A percentile compares a stretch with the other conserved stretches of the same genome.
Evolutionary conservation across 2,113 vertebrate genomes (phyloP).

Genomic region (Noctilio leporinus): DNA sequence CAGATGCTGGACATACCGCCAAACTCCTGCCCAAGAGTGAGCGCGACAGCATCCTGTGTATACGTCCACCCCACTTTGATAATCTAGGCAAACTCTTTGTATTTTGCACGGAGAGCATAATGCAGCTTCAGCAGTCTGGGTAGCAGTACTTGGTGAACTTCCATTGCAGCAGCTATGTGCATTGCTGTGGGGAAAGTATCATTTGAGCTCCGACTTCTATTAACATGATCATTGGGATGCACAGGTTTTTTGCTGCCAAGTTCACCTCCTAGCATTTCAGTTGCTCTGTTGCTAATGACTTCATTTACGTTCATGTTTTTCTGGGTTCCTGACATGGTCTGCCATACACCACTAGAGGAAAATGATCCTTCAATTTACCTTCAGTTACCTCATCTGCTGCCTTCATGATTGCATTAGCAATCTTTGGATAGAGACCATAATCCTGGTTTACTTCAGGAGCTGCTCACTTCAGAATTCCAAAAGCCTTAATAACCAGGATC

Average conservation of each 20-base stretch:
- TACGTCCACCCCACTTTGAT: slow-evolving; percentile 99
- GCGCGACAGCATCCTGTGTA: slow-evolving; percentile 97
- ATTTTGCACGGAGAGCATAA: slow-evolving; percentile 87
- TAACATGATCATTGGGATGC: slow-evolving; percentile 97
- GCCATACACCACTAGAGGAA: slow-evolving; percentile 98
- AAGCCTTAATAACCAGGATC: slow-evolving; percentile 95
- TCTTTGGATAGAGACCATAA: slow-evolving; percentile 92
- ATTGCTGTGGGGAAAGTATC: slow-evolving; percentile 99
- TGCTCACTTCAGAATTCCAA: slow-evolving; percentile 95
- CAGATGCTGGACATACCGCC: slow-evolving; percentile 95
- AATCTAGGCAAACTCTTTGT: slow-evolving; percentile 89
- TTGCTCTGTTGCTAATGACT: slow-evolving; percentile 98
- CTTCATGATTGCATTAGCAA: slow-evolving; percentile 89
- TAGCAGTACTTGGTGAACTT: slow-evolving; percentile 91
- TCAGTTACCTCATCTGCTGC: slow-evolving; percentile 93
- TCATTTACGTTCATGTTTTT: slow-evolving; percentile 99
- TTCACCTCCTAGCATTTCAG: slow-evolving; percentile 94
- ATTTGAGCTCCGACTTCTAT: slow-evolving; percentile 99
- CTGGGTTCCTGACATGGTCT: slow-evolving; percentile 97
- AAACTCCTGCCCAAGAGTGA: slow-evolving; percentile 97
- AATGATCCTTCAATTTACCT: slow-evolving; percentile 97
- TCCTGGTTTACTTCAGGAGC: slow-evolving; percentile 97
- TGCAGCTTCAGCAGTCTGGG: slow-evolving; percentile 93
- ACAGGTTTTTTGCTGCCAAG: slow-evolving; percentile 96
- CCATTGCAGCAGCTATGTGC: slow-evolving; percentile 95